Evolutionary conservation across 1,140 invertebrate species (phyloP).

Genomic region (Belonocnema kinseyi): DNA sequence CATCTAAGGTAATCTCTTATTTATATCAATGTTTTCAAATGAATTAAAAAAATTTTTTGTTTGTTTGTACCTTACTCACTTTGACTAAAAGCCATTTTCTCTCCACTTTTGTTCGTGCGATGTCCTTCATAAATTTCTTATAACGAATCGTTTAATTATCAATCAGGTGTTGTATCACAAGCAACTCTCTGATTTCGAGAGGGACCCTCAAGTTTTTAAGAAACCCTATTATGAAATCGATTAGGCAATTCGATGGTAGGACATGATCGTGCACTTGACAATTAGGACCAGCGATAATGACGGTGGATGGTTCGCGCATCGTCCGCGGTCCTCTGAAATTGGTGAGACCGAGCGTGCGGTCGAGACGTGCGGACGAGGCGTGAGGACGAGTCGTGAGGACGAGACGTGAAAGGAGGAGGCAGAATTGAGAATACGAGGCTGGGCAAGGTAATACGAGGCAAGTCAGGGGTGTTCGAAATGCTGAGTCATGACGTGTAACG

Average conservation of each 20-base stretch:
- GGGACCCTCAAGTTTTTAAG: background rate
- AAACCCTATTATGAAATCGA: constrained; percentile 35
- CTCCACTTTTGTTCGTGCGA: too few relatives aligned
- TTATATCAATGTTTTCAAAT: too few relatives aligned
- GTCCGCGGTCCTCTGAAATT: constrained; percentile 36
- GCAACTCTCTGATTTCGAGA: background rate
- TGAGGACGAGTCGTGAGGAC: background rate
- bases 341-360: constrained; percentile 32
- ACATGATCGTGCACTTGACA: constrained; percentile 55
- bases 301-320: constrained; percentile 43
- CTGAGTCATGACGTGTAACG: constrained; percentile 72
- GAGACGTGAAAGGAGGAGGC: constrained; percentile 33
- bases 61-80: too few relatives aligned
- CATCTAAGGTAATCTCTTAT: too few relatives aligned
- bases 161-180: background rate
- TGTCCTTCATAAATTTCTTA: too few relatives aligned
- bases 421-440: background rate
- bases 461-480: constrained; percentile 54
- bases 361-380: constrained; percentile 2
- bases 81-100: too few relatives aligned
- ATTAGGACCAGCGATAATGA: constrained; percentile 56
- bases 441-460: background rate
- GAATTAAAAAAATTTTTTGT: too few relatives aligned
- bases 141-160: background rate
- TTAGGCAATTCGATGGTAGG: constrained; percentile 47